Evolutionary conservation across 2,888 invertebrate species (phyloP), one percentile per base, ranked within the genome.

Genomic region (Unio pictorum): DNA sequence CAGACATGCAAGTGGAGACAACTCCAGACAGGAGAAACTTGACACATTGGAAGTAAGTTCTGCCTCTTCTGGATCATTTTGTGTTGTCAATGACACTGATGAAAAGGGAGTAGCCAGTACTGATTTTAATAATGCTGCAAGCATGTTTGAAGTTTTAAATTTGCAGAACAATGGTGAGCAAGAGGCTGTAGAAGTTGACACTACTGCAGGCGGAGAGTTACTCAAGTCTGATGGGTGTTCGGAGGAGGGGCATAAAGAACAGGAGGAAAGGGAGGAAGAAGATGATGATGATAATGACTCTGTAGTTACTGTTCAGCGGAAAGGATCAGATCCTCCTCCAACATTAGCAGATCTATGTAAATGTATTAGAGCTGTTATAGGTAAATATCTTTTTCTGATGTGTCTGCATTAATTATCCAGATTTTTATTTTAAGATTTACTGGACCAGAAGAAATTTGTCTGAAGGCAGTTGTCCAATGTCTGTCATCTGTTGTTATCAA

Each of bases 341-440:
- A 76, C 81, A 5, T 64, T 84, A 17, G 66, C 70, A 68, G 84
- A 84, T 20, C 68, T 86, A 55, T 78, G 84, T 64, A 83, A 82
- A 61, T 84, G 84, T 59, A 77, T 89, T 30, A 85, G 84, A 70
- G 85, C 85, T 58, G 76, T 89, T 66, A 81, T 89, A 76, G 89
- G 89, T 88, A 75, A 73, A 81, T 68, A 55, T 45, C 64, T 11
- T 23, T 55, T 28, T 20, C 15, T 60, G 34, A 23, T 56, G 28
- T 23, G 6, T 20, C 5, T 28, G 5, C 17, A 6, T 17, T 26
- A 30, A 17, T 23, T 60, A 17, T 18, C 18, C 20, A 23, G 8
- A 60, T 23, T 30, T 5, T 60, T 1, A 34, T 34, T 34, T 34
- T 34, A 5, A 45, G 45, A 8, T 45, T 11, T 45, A 45, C 45